Evolutionary conservation across 2,888 invertebrate genomes (phyloP), one percentile per base, ranked within the genome.

Genomic region (Plebejus melissa): DNA sequence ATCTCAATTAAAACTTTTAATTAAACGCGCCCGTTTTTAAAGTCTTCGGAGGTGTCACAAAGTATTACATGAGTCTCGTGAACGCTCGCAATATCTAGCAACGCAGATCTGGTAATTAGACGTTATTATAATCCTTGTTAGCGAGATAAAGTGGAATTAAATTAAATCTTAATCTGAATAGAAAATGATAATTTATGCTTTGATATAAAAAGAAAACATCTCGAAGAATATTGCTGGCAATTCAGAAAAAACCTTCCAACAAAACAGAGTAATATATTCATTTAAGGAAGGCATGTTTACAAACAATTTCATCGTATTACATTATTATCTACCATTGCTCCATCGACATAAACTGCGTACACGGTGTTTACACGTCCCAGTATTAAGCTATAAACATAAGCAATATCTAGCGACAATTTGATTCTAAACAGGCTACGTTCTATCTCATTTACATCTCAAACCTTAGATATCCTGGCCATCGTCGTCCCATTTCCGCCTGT

Each of bases 361-460:
- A 28, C 60, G 4, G 60, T 65, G 65, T 36, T 65, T 72, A 72
- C 72, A 72, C 32, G 50, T 71, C 13, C 28, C 9, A 13, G 13
- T 72, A 54, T 41, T n/a, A 32, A 54, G 72, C 54, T 54, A 72
- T 72, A 28, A 72, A 72, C 50, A 72, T 28, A 72, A 71, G 72
- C 50, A 72, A 16, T 54, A 54, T 72, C 72, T 50, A 75, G 77
- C 78, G 74, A 76, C 78, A 76, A 77, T 76, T 76, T 75, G 75
- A 77, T 65, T 69, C 77, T 70, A 77, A 77, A 69, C 76, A 77
- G 76, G 74, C 75, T 58, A 74, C 72, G 70, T 74, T 41, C 76
- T 76, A 77, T 76, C 76, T 75, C 76, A 79, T 79, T 78, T 78
- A 78, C 79, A 78, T 77, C 71, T 76, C 76, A 76, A 76, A 77